These are phyloP conservation scores for Trichonephila inaurata DNA, from an alignment of 1,140 invertebrate genomes.

Conservation along the genomic window DNA sequence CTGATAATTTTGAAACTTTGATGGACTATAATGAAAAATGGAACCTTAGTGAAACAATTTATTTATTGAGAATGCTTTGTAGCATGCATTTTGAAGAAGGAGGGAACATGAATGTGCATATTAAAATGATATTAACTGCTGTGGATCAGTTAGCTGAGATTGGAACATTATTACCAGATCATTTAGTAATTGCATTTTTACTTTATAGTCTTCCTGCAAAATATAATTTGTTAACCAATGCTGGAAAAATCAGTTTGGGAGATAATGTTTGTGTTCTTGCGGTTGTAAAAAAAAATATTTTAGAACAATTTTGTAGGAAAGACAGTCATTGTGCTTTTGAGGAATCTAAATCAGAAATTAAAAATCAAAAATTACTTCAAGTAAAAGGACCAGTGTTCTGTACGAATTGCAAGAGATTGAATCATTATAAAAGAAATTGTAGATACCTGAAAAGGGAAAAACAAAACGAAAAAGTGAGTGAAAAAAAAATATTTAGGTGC, in stretches of 20 bases:
- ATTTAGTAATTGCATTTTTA: background rate
- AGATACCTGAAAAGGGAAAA: background rate
- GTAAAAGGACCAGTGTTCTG: background rate
- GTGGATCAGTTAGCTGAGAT: background rate
- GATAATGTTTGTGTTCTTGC: background rate
- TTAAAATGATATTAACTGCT: background rate
- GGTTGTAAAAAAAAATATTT: background rate
- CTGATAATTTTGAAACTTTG: background rate
- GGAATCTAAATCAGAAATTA: background rate
- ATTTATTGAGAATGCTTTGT: background rate
- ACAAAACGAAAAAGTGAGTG: background rate
- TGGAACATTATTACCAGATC: background rate
- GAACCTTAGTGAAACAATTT: background rate
- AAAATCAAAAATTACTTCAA: background rate
- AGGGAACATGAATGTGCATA: background rate
- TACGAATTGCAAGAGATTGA: background rate
- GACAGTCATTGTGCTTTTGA: background rate
- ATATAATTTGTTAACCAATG: background rate
- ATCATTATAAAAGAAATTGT: background rate
- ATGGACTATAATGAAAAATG: background rate
- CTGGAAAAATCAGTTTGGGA: background rate
- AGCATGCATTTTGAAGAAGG: background rate
- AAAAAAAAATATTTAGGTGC: background rate
- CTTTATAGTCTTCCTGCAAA: background rate
- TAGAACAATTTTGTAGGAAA: background rate